Base-by-base conservation (phyloP, 2,888 invertebrate genomes). In the Xylocampa areola region DNA sequence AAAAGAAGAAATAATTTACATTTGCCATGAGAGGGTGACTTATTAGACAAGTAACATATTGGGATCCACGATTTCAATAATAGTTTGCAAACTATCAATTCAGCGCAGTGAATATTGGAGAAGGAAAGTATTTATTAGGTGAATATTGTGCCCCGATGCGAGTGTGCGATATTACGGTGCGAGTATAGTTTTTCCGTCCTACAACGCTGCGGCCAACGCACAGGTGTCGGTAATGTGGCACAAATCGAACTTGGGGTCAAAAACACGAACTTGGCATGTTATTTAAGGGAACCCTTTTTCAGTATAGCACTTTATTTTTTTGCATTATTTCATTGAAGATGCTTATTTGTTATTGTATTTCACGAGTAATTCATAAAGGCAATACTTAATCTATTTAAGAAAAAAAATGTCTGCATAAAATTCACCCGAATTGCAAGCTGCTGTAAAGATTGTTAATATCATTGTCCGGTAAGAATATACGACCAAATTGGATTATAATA, bases 141-240 rank as follows among this genome's bases (percentile, higher is more conserved):
- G 89, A 89, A 91, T 89, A 92, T 88, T 86, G n/a, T n/a, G 82
- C 81, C 77, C 73, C 77, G 81, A 85, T 86, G 84, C 45, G 66
- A 63, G 58, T 59, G 83, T 83, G 84, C 77, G 85, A 87, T 85
- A 87, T 90, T 90, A 87, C 85, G 85, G 81, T 79, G 77, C 76
- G 81, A 79, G 76, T 73, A 79, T 80, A 84, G 81, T 82, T 85
- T 85, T 86, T 82, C 73, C 75, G 61, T 77, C 75, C 82, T 85
- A n/a, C n/a, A 85, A 82, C 79, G 81, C 81, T 84, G 84, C 75
- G 88, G 84, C 83, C 79, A 77, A 76, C 72, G 81, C 90, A 83
- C 92, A 92, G 92, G 91, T 93, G 92, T 73, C 80, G 69, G 82
- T 87, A 88, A 93, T 91, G 91, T 84, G 84, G 81, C 84, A 85